These are phyloP conservation scores for Coracopsis vasa DNA, from an alignment of 2,113 vertebrate species.

Conservation along the genomic window DNA sequence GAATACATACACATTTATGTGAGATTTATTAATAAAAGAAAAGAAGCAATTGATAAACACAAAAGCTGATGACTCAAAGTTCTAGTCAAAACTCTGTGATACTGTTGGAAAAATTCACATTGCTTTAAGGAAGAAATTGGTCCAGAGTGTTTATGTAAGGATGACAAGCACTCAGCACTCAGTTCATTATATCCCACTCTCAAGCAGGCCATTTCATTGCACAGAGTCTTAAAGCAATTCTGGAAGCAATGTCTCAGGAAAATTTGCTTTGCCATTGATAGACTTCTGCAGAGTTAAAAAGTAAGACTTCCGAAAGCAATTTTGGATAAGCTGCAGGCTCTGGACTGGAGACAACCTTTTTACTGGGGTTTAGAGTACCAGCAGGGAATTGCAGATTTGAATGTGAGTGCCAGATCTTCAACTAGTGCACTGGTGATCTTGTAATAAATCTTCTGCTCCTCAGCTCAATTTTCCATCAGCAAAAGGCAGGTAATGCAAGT, in stretches of 20 bases:
- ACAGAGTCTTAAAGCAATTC: neutral
- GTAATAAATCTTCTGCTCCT: neutral
- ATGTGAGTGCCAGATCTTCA: neutral
- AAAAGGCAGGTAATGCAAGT: neutral
- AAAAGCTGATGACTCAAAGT: neutral
- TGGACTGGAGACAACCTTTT: neutral
- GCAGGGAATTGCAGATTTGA: neutral
- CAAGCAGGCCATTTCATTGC: neutral
- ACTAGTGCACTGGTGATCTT: neutral
- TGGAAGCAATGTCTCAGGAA: neutral
- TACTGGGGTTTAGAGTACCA: fast-evolving
- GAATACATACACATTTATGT: neutral
- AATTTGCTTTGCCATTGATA: neutral
- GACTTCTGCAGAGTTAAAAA: neutral
- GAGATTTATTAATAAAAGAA: neutral
- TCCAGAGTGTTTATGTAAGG: neutral
- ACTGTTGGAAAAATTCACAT: neutral
- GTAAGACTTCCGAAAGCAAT: neutral
- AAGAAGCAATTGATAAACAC: neutral
- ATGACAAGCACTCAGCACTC: neutral
- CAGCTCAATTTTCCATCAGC: neutral
- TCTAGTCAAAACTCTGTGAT: neutral
- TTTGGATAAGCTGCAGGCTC: neutral
- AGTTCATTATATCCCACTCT: neutral
- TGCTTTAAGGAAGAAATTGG: neutral